Evolutionary conservation across 2,888 invertebrate genomes (phyloP), one percentile per base, ranked within the genome.

Genomic region (Bellardia bayeri): DNA sequence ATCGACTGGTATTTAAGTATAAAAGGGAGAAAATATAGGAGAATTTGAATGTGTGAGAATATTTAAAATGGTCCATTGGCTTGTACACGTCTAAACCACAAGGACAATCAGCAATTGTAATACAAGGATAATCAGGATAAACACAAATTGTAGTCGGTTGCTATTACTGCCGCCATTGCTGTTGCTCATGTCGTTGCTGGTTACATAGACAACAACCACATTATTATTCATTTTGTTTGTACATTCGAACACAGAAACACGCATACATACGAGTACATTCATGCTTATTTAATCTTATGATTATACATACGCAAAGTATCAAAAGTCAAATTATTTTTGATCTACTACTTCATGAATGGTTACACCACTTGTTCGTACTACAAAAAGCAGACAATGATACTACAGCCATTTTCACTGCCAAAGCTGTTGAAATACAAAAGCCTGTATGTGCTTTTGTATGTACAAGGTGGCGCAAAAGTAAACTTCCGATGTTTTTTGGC

Each of bases 121-220:
- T 84, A 74, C 79, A 66, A 74, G 79, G 72, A 85, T 75, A 85
- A 85, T 85, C 80, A 68, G 80, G 85, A 80, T 85, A 78, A 85
- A 63, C 42, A 51, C 74, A 80, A 69, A 85, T 74, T 85, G 82
- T 69, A 68, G 58, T 76, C 63, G 64, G 49, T 81, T 51, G 58
- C 76, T 49, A 78, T 54, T 71, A 40, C 40, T 56, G 51, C 33
- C 40, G 58, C 42, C 45, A 42, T 68, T 78, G 45, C 16, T 75
- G 79, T 69, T 45, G 45, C 45, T 45, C 45, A 45, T 45, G 72
- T 64, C 33, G 71, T 58, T 68, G 66, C 30, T 66, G 72, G 40
- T 45, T 61, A 33, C 51, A 80, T 23, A 71, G 61, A 68, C 58
- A 61, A 37, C 45, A 69, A 72, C 51, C 80, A 40, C 71, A 72